These are phyloP conservation scores for Tachina grossa DNA, from an alignment of 2,888 invertebrate species.

Conservation along the genomic window DNA sequence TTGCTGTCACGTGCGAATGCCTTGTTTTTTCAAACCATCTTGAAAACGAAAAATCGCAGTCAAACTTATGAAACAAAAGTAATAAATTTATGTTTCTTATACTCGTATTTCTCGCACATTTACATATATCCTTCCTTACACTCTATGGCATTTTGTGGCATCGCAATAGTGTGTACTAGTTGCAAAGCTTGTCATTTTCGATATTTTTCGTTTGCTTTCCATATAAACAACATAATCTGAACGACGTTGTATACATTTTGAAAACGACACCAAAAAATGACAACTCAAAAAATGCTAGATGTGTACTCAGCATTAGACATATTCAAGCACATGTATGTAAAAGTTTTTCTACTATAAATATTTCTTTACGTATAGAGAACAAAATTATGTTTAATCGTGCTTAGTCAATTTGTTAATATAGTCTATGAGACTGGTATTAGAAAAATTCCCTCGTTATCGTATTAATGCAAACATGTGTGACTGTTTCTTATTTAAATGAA, in stretches of 20 bases:
- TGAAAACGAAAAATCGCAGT: no score
- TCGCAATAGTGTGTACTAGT: no score
- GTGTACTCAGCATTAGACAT: not conserved
- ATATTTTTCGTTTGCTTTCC: no score
- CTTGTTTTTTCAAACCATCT: no score
- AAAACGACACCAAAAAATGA: no score
- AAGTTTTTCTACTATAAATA: not conserved
- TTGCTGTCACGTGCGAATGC: no score
- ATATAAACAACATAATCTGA: no score
- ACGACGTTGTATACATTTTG: no score
- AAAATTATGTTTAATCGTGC: constrained; percentile 59
- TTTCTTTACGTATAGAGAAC: not conserved
- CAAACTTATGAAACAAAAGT: not conserved
- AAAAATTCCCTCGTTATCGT: constrained; percentile 3
- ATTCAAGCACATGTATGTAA: not conserved
- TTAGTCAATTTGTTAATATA: constrained; percentile 54
- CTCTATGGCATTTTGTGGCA: no score
- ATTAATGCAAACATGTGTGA: not conserved
- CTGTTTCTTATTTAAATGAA: no score
- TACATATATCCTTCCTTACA: not conserved
- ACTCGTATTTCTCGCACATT: constrained; percentile 30
- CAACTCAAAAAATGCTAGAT: no score
- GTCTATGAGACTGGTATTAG: constrained; percentile 22
- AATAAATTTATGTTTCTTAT: not conserved
- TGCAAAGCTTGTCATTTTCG: no score